These are phyloP conservation scores for Drosophila kepulauana DNA, from an alignment of 1,140 invertebrate species.

Conservation along the genomic window DNA sequence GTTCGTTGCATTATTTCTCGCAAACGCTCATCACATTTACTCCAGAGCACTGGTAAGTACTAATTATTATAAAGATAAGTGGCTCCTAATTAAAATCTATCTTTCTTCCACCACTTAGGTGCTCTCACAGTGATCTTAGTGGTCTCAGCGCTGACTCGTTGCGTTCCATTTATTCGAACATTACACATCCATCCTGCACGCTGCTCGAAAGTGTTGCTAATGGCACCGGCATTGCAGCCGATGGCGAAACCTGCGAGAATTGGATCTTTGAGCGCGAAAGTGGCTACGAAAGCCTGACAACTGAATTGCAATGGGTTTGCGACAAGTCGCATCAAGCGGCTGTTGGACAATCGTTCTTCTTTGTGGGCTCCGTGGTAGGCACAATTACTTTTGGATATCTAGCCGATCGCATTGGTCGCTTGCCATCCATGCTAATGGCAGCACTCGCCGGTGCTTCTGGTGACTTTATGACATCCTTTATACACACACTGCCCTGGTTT, in stretches of 20 bases:
- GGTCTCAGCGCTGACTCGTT: conserved; percentile 59
- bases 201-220: conserved; percentile 51
- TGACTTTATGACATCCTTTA: conserved; percentile 86
- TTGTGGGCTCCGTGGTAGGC: conserved; percentile 87
- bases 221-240: conserved; percentile 46
- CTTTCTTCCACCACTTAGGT: conserved; percentile 29
- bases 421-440: conserved; percentile 86
- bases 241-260: conserved; percentile 66
- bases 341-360: conserved; percentile 87
- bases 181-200: conserved; percentile 66
- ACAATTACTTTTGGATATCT: conserved; percentile 86
- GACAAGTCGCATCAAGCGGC: conserved; percentile 86
- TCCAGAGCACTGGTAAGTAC: conserved; percentile 85
- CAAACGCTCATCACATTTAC: conserved; percentile 86
- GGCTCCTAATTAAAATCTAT: not conserved
- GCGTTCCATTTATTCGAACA: conserved; percentile 61
- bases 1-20: conserved; percentile 86
- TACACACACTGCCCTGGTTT: conserved; percentile 85
- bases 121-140: conserved; percentile 60
- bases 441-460: conserved; percentile 86
- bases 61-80: not conserved
- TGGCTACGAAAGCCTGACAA: conserved; percentile 86
- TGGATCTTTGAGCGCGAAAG: conserved; percentile 86
- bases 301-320: conserved; percentile 88
- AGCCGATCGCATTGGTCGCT: conserved; percentile 86